Conservation (phyloP, 2,113 vertebrate genomes). For the Onychorhynchus coronatus region DNA sequence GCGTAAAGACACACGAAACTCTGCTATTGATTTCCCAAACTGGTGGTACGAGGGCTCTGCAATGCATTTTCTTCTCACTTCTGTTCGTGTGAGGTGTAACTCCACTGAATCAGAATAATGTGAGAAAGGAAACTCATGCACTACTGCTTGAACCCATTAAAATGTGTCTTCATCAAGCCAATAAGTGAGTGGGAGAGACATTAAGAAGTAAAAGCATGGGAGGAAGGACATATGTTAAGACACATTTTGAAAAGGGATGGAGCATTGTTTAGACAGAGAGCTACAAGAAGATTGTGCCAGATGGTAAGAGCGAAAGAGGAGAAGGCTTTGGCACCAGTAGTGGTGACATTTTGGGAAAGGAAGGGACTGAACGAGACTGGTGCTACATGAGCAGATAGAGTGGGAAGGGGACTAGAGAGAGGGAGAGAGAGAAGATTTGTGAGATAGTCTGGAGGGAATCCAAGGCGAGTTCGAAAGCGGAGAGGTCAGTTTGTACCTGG, state of each 20-base stretch:
- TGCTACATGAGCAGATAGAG: slow-evolving; percentile 58
- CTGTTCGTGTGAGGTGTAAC: slow-evolving; percentile 41
- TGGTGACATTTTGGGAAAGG: slow-evolving; percentile 63
- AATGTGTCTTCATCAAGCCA: slow-evolving; percentile 58
- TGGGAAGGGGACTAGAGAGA: slow-evolving; percentile 43
- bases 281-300: slow-evolving; percentile 50
- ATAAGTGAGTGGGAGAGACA: slow-evolving; percentile 65
- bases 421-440: background rate
- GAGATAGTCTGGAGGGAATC: slow-evolving; percentile 57
- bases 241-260: slow-evolving; percentile 61
- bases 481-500: slow-evolving; percentile 59
- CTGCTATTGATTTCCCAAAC: slow-evolving; percentile 15
- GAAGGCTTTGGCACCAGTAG: slow-evolving; percentile 66
- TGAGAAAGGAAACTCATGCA: slow-evolving; percentile 54
- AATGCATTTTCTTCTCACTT: slow-evolving; percentile 60
- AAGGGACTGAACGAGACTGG: slow-evolving; percentile 46
- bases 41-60: background rate
- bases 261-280: slow-evolving; percentile 65
- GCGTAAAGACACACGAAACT: background rate
- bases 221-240: slow-evolving; percentile 70
- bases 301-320: slow-evolving; percentile 67
- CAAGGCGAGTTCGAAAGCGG: background rate
- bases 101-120: slow-evolving; percentile 58
- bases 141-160: slow-evolving; percentile 60
- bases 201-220: slow-evolving; percentile 64